Percentiles rank a stretch among this genome's conserved stretches.
Conservation (phyloP, 2,113 vertebrate genomes). For the Laticauda colubrina region DNA sequence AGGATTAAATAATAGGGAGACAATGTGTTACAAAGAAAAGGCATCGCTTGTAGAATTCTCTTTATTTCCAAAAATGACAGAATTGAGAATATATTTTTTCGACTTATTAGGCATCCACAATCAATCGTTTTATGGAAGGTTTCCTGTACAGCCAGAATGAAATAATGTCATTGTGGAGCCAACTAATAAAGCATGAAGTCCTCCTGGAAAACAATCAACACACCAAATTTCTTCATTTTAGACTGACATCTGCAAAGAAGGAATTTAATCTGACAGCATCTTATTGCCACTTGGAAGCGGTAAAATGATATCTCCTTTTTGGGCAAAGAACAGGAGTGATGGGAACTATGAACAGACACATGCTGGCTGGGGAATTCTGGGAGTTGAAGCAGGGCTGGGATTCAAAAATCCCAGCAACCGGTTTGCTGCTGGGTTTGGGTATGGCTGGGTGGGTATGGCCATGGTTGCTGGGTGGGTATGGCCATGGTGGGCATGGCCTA, state of each 20-base stretch:
- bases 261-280: conserved; percentile 75
- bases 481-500: too few relatives aligned
- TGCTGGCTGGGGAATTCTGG: neutral
- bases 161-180: conserved; percentile 77
- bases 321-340: neutral
- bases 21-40: neutral
- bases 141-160: conserved; percentile 73
- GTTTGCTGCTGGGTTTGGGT: too few relatives aligned
- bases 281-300: conserved; percentile 68
- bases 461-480: too few relatives aligned
- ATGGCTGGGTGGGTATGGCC: too few relatives aligned
- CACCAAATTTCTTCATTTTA: conserved; percentile 72
- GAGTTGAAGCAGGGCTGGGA: neutral
- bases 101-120: conserved; percentile 69
- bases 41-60: neutral
- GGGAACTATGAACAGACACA: neutral
- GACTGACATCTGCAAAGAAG: conserved; percentile 65
- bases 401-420: too few relatives aligned
- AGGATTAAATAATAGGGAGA: neutral
- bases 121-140: conserved; percentile 63
- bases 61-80: neutral
- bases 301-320: conserved; percentile 44
- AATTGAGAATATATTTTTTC: neutral
- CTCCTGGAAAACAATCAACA: conserved; percentile 68
- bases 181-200: conserved; percentile 69